A percentile compares a stretch with the other conserved stretches of the same genome.
These are phyloP conservation scores for Prolemur simus DNA, from an alignment of 2,113 vertebrate species.

Conservation along the genomic window DNA sequence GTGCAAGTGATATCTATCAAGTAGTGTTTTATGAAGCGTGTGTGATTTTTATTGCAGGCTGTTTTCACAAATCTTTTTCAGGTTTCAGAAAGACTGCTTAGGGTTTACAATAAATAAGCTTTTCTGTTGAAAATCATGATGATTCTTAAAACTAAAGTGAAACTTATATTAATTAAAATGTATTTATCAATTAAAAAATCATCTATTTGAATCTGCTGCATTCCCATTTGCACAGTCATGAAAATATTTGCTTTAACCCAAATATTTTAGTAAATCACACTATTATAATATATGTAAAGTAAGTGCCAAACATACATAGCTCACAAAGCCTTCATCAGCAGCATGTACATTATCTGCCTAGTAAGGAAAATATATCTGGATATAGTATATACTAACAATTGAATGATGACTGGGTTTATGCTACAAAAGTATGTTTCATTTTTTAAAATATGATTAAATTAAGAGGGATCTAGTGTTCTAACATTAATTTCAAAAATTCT, in stretches of 20 bases:
- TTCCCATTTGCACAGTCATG: constrained; percentile 8
- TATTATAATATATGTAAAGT: constrained; percentile 12
- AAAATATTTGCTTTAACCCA: constrained; percentile 37
- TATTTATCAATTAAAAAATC: constrained; percentile 50
- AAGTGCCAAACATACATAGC: neutral
- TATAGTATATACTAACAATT: fast-evolving
- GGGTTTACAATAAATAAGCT: constrained; percentile 82
- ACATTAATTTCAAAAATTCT: constrained; percentile 3
- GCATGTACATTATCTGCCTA: neutral
- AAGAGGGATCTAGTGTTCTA: neutral
- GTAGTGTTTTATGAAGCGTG: constrained; percentile 88
- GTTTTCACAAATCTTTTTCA: constrained; percentile 88
- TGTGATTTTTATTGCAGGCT: constrained; percentile 88
- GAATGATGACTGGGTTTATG: neutral
- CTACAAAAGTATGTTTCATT: neutral
- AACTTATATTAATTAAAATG: constrained; percentile 55
- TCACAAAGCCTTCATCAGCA: neutral
- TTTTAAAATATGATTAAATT: neutral
- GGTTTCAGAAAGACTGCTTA: constrained; percentile 81
- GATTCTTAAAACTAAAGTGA: constrained; percentile 70
- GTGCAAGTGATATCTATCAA: constrained; percentile 92
- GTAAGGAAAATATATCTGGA: neutral
- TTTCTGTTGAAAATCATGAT: constrained; percentile 72
- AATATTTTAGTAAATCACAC: constrained; percentile 5
- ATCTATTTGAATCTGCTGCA: neutral